Conservation (phyloP, 2,797 vertebrate genomes). For the Enteromius mattozi region DNA sequence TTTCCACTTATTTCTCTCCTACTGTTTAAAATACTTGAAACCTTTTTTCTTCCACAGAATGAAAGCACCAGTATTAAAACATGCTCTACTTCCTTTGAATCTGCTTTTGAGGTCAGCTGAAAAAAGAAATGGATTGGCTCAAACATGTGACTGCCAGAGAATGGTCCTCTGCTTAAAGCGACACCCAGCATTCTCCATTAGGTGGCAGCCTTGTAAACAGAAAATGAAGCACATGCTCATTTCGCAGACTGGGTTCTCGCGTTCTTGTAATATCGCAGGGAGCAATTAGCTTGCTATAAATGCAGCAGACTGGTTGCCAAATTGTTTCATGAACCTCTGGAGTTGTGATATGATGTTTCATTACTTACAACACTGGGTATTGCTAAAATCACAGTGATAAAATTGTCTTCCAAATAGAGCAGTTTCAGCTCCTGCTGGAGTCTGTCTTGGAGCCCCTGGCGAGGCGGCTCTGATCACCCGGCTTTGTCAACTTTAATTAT, state of each 20-base stretch:
- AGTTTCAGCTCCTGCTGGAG: conserved; percentile 37
- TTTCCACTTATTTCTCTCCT: conserved; percentile 26
- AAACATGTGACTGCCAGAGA: conserved; percentile 48
- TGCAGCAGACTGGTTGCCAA: conserved; percentile 25
- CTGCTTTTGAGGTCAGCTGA: conserved; percentile 55
- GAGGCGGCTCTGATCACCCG: conserved; percentile 48
- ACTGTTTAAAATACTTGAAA: conserved; percentile 44
- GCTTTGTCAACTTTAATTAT: conserved; percentile 63
- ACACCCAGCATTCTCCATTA: conserved; percentile 21
- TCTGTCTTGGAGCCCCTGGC: conserved; percentile 44
- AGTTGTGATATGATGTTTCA: conserved; percentile 35
- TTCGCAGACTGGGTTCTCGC: background rate
- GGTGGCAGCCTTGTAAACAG: conserved; percentile 53
- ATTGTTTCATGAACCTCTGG: conserved; percentile 45
- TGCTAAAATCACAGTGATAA: conserved; percentile 36
- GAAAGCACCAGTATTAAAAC: conserved; percentile 50
- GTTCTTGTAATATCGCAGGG: conserved; percentile 16
- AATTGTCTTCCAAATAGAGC: conserved; percentile 21
- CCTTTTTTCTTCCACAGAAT: conserved; percentile 24
- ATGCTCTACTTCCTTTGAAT: conserved; percentile 57
- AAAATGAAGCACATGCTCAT: background rate
- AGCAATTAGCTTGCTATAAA: conserved; percentile 36
- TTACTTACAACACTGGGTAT: conserved; percentile 20
- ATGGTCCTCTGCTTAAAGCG: background rate
- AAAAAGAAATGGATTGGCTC: conserved; percentile 48